Percentiles rank a stretch among this genome's conserved stretches.
Conservation (phyloP, 1,140 invertebrate species). For the Lepidurus packardi region DNA sequence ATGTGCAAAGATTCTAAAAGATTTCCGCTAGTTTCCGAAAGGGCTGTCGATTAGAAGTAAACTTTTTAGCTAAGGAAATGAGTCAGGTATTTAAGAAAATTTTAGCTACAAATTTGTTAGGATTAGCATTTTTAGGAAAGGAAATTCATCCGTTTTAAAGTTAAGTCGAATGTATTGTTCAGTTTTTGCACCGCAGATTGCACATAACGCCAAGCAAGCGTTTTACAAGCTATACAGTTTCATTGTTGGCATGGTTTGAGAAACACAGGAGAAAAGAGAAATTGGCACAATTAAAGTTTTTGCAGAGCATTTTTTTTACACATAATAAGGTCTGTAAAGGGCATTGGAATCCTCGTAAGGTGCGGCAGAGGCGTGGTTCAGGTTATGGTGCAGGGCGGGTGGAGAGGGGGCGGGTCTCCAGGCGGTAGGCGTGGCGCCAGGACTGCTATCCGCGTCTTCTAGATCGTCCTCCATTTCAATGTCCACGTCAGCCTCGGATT, state of each 20-base stretch:
- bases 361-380: neutral
- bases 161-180: neutral
- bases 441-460: conserved; percentile 27
- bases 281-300: neutral
- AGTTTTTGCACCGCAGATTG: neutral
- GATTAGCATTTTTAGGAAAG: neutral
- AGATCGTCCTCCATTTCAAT: conserved; percentile 31
- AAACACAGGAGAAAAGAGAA: neutral
- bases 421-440: conserved; percentile 21
- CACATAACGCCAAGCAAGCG: neutral
- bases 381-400: neutral
- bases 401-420: conserved; percentile 19
- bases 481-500: conserved; percentile 29
- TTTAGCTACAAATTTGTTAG: no score
- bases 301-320: neutral
- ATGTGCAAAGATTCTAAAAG: no score
- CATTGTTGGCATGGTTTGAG: neutral
- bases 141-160: neutral
- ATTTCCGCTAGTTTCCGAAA: no score
- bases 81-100: no score
- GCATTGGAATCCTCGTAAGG: neutral
- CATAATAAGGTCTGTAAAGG: conserved; percentile 33
- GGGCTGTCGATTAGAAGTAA: no score
- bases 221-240: conserved; percentile 5
- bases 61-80: no score